These are phyloP conservation scores for Blastomussa wellsi DNA, from an alignment of 92 coral and sea anemone species.

Conservation along the genomic window DNA sequence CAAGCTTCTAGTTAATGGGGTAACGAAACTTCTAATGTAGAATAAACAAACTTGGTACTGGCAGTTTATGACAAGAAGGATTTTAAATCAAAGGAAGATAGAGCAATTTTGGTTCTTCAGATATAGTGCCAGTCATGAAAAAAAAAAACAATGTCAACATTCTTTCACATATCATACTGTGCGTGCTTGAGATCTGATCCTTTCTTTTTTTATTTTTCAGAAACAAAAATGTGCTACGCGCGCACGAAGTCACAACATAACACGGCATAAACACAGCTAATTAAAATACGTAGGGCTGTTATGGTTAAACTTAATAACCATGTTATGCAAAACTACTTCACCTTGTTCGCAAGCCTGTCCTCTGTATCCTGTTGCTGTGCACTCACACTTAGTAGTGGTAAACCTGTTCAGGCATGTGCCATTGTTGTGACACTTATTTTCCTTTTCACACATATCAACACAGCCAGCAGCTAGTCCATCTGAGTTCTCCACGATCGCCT, in stretches of 20 bases:
- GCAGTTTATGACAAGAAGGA: conserved; percentile 11
- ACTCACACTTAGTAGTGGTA: conserved; percentile 53
- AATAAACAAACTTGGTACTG: neutral
- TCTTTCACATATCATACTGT: no score
- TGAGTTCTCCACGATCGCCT: neutral
- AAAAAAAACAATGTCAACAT: conserved; percentile 3
- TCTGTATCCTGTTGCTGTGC: conserved; percentile 62
- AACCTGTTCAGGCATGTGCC: conserved; percentile 63
- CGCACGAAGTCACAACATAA: neutral
- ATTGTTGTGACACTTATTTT: conserved; percentile 48
- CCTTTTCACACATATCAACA: conserved; percentile 45
- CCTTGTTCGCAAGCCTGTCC: conserved; percentile 60
- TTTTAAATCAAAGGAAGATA: neutral
- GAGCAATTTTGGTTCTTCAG: neutral
- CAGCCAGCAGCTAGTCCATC: conserved; percentile 44
- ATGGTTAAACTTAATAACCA: neutral
- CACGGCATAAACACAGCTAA: neutral
- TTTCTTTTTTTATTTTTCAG: neutral
- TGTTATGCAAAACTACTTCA: conserved; percentile 1
- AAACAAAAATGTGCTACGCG: neutral
- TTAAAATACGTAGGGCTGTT: neutral
- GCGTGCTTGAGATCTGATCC: neutral
- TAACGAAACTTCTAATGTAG: neutral
- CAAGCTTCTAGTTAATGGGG: no score
- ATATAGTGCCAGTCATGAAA: neutral